Percentiles rank a stretch among this genome's conserved stretches.
Conservation (phyloP, 1,140 invertebrate genomes). For the Andrena cerasifolii region DNA sequence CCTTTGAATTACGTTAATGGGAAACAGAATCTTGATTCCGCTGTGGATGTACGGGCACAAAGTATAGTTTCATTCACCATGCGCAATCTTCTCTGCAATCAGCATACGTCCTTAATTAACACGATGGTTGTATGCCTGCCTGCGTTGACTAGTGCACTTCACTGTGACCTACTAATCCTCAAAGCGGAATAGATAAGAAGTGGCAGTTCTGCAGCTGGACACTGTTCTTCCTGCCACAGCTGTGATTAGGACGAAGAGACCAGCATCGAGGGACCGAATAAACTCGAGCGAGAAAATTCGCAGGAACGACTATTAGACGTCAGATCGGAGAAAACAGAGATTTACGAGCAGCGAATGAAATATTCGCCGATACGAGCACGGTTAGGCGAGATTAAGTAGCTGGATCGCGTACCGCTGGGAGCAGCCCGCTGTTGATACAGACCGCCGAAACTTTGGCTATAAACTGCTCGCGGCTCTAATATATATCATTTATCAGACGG, state of each 20-base stretch:
- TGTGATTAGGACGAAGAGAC: too few species aligned
- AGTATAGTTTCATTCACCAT: background rate
- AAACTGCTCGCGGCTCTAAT: conserved; percentile 37
- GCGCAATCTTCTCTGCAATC: background rate
- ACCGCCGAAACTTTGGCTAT: conserved; percentile 46
- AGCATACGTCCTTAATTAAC: too few species aligned
- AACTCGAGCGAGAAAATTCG: conserved; percentile 14
- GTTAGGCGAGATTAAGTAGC: conserved; percentile 36
- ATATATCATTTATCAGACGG: conserved; percentile 37
- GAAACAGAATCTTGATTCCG: background rate
- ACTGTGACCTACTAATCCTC: too few species aligned
- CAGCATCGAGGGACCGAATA: background rate
- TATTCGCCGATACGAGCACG: conserved; percentile 39
- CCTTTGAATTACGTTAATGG: background rate
- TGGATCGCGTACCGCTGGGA: conserved; percentile 25
- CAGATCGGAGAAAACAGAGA: background rate
- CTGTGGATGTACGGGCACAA: background rate
- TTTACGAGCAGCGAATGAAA: conserved; percentile 40
- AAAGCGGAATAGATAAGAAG: too few species aligned
- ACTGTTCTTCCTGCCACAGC: too few species aligned
- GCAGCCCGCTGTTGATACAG: conserved; percentile 26
- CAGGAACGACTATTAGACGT: background rate
- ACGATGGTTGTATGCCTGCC: too few species aligned
- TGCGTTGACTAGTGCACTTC: too few species aligned
- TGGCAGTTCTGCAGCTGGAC: too few species aligned